Evolutionary conservation across 2,113 vertebrate genomes (phyloP), one percentile per base, ranked within the genome.

Genomic region (Chaetorhynchus papuensis): DNA sequence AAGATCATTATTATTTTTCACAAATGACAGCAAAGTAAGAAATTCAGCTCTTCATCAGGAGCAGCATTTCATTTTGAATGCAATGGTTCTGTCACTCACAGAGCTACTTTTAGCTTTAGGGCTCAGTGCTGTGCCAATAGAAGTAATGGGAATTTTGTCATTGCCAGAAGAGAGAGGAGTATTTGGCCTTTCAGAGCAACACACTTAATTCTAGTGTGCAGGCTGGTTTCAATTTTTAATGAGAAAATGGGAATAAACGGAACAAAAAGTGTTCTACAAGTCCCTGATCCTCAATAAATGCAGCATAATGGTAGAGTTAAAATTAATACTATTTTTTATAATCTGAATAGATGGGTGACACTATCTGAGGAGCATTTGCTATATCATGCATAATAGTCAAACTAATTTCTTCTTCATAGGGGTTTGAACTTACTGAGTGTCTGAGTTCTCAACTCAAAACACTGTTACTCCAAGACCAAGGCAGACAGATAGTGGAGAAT

Each of bases 221-320:
- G 39, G 11, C 33, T 45, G 11, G 69, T 74, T 84, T 89, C 45
- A 93, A 91, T 94, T 96, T 96, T 97, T 97, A 90, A 96, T 81
- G 85, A 97, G 81, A 91, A 94, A 91, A 80, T 84, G 54, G 39
- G 91, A 86, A 74, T 53, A 92, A 93, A 74, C 7, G 14, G 57
- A 68, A 80, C 37, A 57, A 83, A 35, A 79, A 89, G 52, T 44
- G 15, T 83, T 72, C n/a, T n/a, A 65, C 23, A 83, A 75, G 41
- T 93, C 81, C 31, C 4, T 6, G 26, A 33, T 89, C 52, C 63
- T 94, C 77, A 69, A 74, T 93, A 93, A 97, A 68, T 35, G 75
- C 4, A 6, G 3, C 15, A 52, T 72, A 87, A 82, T 37, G 13
- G 44, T 63, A 57, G 50, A 89, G 63, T 39, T 82, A 91, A 80